Conservation (phyloP, 1,140 invertebrate species). For the Drosophila murphyi region DNA sequence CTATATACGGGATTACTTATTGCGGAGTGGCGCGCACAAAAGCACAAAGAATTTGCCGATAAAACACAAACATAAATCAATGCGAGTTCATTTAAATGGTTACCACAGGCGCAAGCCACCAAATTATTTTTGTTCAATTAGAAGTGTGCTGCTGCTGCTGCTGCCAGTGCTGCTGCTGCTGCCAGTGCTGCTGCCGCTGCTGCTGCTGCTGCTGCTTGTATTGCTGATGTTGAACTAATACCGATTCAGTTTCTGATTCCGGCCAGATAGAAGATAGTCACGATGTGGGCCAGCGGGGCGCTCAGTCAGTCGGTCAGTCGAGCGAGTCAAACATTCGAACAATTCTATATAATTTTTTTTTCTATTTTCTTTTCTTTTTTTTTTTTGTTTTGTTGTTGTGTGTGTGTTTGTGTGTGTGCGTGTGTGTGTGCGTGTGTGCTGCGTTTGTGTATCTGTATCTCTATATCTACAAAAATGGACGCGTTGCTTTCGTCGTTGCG, state of each 20-base stretch:
- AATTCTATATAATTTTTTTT: neutral
- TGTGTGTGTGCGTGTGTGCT: constrained; percentile 25
- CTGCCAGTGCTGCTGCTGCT: constrained; percentile 6
- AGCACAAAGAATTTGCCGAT: constrained; percentile 57
- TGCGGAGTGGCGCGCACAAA: constrained; percentile 31
- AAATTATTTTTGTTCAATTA: constrained; percentile 58
- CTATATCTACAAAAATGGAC: constrained; percentile 38
- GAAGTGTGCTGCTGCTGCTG: constrained; percentile 39
- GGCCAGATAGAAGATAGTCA: constrained; percentile 56
- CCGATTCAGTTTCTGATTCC: constrained; percentile 38
- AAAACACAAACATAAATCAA: constrained; percentile 54
- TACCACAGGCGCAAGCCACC: constrained; percentile 26
- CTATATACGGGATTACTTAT: neutral
- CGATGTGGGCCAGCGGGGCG: constrained; percentile 52
- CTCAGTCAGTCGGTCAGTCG: constrained; percentile 25
- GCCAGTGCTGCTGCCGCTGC: neutral
- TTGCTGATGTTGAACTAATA: constrained; percentile 23
- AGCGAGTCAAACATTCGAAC: constrained; percentile 11
- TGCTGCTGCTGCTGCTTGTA: too few relatives aligned
- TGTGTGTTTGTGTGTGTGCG: constrained; percentile 6
- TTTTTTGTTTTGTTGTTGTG: constrained; percentile 4
- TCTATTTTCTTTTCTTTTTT: constrained; percentile 13
- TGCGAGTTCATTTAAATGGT: constrained; percentile 37
- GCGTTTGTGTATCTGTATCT: constrained; percentile 48
- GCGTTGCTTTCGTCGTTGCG: constrained; percentile 12